Conservation (phyloP, 2,113 vertebrate species). For the Eulemur rufifrons region DNA sequence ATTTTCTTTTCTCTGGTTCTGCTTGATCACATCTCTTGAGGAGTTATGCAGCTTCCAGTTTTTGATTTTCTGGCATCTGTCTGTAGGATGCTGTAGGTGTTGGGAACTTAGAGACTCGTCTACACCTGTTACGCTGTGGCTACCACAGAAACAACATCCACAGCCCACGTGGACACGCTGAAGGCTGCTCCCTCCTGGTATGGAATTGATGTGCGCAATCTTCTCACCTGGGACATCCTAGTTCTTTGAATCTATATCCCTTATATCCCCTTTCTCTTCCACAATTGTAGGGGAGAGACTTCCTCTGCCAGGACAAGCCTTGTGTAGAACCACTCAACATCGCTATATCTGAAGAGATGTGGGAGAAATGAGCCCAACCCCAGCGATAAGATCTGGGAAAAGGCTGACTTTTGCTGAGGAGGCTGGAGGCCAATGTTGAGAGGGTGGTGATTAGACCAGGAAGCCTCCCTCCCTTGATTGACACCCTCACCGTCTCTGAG, state of each 20-base stretch:
- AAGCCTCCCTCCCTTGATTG: not conserved
- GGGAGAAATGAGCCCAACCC: not conserved
- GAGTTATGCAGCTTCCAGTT: not conserved
- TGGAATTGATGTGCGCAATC: not conserved
- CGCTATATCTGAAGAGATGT: not conserved
- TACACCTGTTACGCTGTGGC: not conserved
- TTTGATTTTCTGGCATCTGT: not conserved
- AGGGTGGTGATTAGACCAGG: not conserved
- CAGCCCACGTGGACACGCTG: too few relatives aligned
- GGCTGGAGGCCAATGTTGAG: not conserved
- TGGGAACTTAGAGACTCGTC: not conserved
- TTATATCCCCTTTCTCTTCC: not conserved
- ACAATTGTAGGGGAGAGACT: not conserved
- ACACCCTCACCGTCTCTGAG: not conserved
- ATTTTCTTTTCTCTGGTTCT: not conserved
- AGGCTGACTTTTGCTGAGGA: not conserved
- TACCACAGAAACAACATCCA: not conserved
- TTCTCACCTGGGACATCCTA: not conserved
- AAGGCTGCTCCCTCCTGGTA: not conserved
- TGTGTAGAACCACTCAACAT: accelerated
- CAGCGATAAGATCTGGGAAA: not conserved
- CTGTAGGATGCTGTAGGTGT: not conserved
- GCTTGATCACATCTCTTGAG: not conserved
- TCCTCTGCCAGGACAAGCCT: not conserved
- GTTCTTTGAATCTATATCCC: not conserved